Evolutionary conservation across 2,113 vertebrate genomes (phyloP).

Genomic region (Cheirogaleus medius): DNA sequence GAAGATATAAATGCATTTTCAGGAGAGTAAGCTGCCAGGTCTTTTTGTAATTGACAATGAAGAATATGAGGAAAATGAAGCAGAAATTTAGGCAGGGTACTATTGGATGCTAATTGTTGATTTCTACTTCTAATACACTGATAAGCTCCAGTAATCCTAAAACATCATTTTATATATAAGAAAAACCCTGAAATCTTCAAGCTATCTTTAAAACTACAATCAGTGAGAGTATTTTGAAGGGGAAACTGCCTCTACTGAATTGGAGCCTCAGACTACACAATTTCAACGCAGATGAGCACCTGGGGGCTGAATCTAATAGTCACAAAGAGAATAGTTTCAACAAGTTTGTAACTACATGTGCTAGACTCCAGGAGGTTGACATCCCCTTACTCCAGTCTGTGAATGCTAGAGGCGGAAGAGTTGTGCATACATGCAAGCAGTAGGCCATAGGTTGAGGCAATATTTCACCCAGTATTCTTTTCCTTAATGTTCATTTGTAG

Average conservation of each 20-base stretch:
- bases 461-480: not conserved
- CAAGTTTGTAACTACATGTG: not conserved
- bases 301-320: not conserved
- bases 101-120: not conserved
- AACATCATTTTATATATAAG: not conserved
- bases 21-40: not conserved
- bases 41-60: not conserved
- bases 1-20: slow-evolving; percentile 36
- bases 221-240: not conserved
- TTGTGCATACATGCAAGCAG: not conserved
- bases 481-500: slow-evolving; percentile 25
- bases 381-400: not conserved
- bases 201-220: slow-evolving; percentile 50
- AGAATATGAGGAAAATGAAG: slow-evolving; percentile 35
- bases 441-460: not conserved
- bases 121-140: not conserved
- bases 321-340: slow-evolving; percentile 1
- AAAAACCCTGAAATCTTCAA: not conserved
- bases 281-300: slow-evolving; percentile 35
- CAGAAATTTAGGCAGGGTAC: not conserved
- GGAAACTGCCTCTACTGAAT: slow-evolving; percentile 30
- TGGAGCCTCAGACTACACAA: not conserved
- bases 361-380: not conserved
- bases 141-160: not conserved
- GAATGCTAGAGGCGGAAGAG: not conserved